Evolutionary conservation across 2,113 vertebrate species (phyloP), one percentile per base, ranked within the genome.

Genomic region (Scortum barcoo): DNA sequence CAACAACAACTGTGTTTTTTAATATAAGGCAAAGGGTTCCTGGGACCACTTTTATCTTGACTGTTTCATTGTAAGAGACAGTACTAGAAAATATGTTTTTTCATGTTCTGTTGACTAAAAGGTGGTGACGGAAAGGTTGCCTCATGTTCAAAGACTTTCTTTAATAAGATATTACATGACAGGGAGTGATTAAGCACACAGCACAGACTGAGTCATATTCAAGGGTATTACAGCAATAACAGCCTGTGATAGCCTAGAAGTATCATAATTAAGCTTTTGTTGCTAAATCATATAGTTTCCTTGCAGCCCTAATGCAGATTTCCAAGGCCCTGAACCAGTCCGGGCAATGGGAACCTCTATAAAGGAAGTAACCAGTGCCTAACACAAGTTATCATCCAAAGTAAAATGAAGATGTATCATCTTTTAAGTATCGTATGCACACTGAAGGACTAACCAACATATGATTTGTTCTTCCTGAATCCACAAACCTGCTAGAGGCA

Each of bases 401-500:
- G 26, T 53, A 61, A 60, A 36, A 74, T 24, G 36, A 78, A 68
- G 60, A 24, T 72, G 1, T 67, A 33, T 53, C n/a, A n/a, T 58
- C 67, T 44, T 14, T 20, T 40, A 38, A 57, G 66, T 26, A 48
- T 63, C 57, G 51, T 62, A 78, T 9, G 14, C 12, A n/a, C 26
- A 44, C 42, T 28, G 53, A 79, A 11, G 61, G 16, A 19, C 36
- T 60, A 56, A 62, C 3, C 28, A 28, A 4, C 7, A 2, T 28
- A 26, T 53, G 17, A 65, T 50, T n/a, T 61, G 13, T 62, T 76
- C 22, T 36, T 71, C 19, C 54, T 46, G 71, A 50, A 79, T 79
- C 84, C 56, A 54, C 65, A 56, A 81, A 78, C 19, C 81, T 77
- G 74, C 83, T 71, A 5, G 38, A 88, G 68, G 85, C 74, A 56